Evolutionary conservation across 2,113 vertebrate species (phyloP).

Genomic region (Alaudala cheleensis): DNA sequence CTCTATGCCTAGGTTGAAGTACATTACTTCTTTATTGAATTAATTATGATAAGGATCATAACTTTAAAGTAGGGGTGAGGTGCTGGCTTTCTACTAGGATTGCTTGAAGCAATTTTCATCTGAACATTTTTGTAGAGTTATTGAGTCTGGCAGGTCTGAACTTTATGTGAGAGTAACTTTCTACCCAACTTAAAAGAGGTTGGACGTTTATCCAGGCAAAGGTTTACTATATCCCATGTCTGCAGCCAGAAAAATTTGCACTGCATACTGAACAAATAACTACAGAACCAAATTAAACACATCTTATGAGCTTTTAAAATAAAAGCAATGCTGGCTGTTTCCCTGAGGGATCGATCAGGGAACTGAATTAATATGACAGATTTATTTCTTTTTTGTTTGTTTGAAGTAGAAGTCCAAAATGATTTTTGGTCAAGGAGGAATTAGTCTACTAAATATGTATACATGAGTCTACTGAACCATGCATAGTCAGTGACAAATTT

Average conservation of each 20-base stretch:
- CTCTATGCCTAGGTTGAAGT: constrained; percentile 93
- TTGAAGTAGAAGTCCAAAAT: constrained; percentile 46
- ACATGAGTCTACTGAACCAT: not conserved
- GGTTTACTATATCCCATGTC: constrained; percentile 85
- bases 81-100: constrained; percentile 87
- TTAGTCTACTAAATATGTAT: constrained; percentile 26
- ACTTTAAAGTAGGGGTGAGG: constrained; percentile 99
- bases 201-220: constrained; percentile 92
- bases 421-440: constrained; percentile 27
- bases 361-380: constrained; percentile 65
- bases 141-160: constrained; percentile 99
- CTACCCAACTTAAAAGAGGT: constrained; percentile 93
- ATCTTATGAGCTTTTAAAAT: constrained; percentile 65
- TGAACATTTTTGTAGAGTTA: constrained; percentile 89
- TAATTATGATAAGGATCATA: constrained; percentile 99
- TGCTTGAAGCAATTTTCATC: constrained; percentile 95
- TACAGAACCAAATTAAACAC: constrained; percentile 76
- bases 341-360: constrained; percentile 41
- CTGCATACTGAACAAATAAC: constrained; percentile 96
- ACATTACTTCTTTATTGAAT: constrained; percentile 99
- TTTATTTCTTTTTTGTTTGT: constrained; percentile 17
- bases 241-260: constrained; percentile 94
- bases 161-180: constrained; percentile 93
- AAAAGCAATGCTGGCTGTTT: constrained; percentile 72
- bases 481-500: constrained; percentile 23